Evolutionary conservation across 92 coral and sea anemone species (phyloP), one percentile per base, ranked within the genome.

Genomic region (Virgularia gustaviana): DNA sequence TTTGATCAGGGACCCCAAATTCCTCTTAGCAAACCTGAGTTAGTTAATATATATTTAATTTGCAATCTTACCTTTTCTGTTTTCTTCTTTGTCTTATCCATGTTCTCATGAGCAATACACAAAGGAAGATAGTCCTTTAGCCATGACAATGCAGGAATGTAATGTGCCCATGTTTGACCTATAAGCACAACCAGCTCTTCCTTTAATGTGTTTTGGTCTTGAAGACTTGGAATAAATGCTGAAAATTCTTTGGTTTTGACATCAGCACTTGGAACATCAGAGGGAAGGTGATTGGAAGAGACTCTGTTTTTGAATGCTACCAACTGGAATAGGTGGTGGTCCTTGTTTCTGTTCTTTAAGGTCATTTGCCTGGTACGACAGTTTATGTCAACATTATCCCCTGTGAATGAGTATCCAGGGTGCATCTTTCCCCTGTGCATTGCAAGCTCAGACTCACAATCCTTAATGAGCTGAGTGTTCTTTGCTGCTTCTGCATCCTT

Each of bases 351-450:
- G 49, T 78, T 78, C 10, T 36, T 29, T 44, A 36, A 0, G 2
- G 83, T 83, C 77, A 72, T 83, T 20, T 83, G 87, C 0, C 83
- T 8, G 8, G 67, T 42, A 0, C n/a, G 6, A 2, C 37, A 25
- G 9, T 39, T 56, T 35, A 65, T 78, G 53, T 83, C 88, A 27
- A 78, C 84, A 33, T 83, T 78, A 31, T 83, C 88, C 9, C 88
- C 84, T 28, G 88, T 65, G 11, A 83, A 79, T 3, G 88, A 79
- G 32, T 83, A 83, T 0, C 84, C 81, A 35, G 81, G 81, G 23
- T 83, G 84, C 88, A 83, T 83, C 19, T 1, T 47, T 41, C 52
- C 30, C 55, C 81, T 52, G 66, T 65, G 84, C 10, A 11, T 6
- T 16, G 41, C 25, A 19, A 76, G 33, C 15, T 75, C 76, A 5